Conservation (phyloP, 2,888 invertebrate genomes). For the Lasioglossum lativentre region DNA sequence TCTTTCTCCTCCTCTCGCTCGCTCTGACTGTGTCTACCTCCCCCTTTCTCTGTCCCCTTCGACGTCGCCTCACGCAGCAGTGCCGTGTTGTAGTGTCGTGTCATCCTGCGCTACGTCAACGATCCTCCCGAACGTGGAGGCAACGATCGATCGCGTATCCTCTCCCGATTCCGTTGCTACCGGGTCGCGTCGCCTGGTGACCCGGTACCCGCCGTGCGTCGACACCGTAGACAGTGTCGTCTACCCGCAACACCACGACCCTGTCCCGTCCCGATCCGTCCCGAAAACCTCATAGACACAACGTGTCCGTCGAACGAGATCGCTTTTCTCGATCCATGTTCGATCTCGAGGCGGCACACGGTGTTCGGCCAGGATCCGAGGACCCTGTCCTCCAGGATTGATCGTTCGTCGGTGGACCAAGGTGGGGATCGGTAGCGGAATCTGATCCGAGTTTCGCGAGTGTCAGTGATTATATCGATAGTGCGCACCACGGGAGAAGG, state of each 20-base stretch:
- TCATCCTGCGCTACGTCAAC: conserved; percentile 72
- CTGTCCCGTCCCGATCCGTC: background rate
- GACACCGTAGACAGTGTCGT: background rate
- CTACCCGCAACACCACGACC: background rate
- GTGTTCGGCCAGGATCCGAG: background rate
- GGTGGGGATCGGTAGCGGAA: background rate
- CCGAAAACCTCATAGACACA: background rate
- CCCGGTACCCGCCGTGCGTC: background rate
- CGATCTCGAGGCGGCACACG: too few relatives aligned
- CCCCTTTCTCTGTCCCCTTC: conserved; percentile 53
- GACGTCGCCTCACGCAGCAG: conserved; percentile 68
- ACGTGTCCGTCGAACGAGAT: conserved; percentile 1
- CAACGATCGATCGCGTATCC: conserved; percentile 64
- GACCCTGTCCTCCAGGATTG: background rate
- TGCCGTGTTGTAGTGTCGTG: conserved; percentile 76
- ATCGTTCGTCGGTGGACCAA: background rate
- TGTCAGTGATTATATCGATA: conserved; percentile 39
- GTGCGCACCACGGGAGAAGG: conserved; percentile 12
- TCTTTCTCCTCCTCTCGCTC: conserved; percentile 28
- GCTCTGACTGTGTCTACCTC: conserved; percentile 18
- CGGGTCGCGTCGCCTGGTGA: conserved; percentile 43
- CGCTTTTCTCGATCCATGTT: background rate
- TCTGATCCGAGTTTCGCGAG: conserved; percentile 34
- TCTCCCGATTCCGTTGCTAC: conserved; percentile 39
- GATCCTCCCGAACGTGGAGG: conserved; percentile 67